These are phyloP conservation scores for Drosophila saltans DNA, from an alignment of 1,140 invertebrate species.

Conservation along the genomic window DNA sequence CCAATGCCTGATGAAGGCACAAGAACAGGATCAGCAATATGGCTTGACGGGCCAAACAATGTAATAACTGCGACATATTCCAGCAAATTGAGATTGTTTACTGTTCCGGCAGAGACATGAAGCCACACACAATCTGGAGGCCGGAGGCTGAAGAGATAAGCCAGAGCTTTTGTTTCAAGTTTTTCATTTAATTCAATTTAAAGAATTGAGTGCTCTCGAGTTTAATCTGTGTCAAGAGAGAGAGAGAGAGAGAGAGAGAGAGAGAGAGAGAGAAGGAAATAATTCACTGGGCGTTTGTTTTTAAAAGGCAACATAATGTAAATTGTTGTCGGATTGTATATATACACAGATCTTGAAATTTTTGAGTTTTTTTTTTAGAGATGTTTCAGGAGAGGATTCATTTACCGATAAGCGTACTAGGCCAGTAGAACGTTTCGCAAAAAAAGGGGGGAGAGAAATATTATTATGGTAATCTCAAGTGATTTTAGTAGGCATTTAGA, in stretches of 20 bases:
- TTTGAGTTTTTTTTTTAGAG: not conserved
- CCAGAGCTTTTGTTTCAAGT: slow-evolving; percentile 43
- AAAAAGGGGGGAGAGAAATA: not conserved
- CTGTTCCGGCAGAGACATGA: slow-evolving; percentile 40
- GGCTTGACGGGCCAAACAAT: slow-evolving; percentile 39
- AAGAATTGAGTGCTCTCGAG: slow-evolving; percentile 1
- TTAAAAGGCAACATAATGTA: no score
- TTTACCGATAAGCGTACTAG: slow-evolving; percentile 20
- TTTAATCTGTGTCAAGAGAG: slow-evolving; percentile 40
- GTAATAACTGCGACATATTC: slow-evolving; percentile 54
- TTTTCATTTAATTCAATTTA: slow-evolving; percentile 42
- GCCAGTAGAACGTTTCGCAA: slow-evolving; percentile 41
- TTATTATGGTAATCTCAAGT: slow-evolving; percentile 8
- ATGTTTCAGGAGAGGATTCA: slow-evolving; percentile 52
- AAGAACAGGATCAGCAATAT: slow-evolving; percentile 53
- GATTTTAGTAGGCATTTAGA: slow-evolving; percentile 60
- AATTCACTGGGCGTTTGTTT: not conserved
- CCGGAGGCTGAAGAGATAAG: slow-evolving; percentile 35
- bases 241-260: slow-evolving; percentile 11
- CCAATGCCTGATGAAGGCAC: slow-evolving; percentile 56
- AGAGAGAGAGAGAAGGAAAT: not conserved
- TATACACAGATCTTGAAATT: slow-evolving; percentile 15
- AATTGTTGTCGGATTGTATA: no score
- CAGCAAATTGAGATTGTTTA: slow-evolving; percentile 54
- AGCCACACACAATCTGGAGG: slow-evolving; percentile 10